These are phyloP conservation scores for Glaucopsyche alexis DNA, from an alignment of 2,888 invertebrate genomes.

Conservation along the genomic window DNA sequence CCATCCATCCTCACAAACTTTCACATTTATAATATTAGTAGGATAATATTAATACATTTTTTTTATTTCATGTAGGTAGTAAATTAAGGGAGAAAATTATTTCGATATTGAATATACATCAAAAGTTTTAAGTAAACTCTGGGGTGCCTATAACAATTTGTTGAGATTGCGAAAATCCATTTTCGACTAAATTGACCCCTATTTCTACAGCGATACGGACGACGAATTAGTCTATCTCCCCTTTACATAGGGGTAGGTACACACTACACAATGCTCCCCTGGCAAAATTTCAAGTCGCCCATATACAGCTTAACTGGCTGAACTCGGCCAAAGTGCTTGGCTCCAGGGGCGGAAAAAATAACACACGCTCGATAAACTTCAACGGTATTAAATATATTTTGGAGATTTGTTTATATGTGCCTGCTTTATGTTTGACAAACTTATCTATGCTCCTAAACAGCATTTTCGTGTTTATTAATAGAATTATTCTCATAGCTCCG, in stretches of 20 bases:
- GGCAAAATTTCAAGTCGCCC: slow-evolving; percentile 23
- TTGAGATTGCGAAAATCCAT: background rate
- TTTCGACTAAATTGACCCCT: background rate
- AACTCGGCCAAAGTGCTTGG: slow-evolving; percentile 12
- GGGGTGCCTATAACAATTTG: background rate
- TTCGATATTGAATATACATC: background rate
- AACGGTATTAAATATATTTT: background rate
- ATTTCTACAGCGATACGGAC: background rate
- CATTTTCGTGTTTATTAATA: too few relatives aligned
- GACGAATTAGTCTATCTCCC: background rate
- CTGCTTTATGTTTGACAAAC: background rate
- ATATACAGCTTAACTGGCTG: slow-evolving; percentile 17
- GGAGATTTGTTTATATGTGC: background rate
- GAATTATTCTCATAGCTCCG: too few relatives aligned
- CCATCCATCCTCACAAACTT: too few relatives aligned
- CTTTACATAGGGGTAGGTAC: background rate
- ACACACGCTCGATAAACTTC: background rate
- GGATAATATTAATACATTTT: too few relatives aligned
- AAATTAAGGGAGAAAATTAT: slow-evolving; percentile 1
- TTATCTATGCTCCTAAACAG: background rate
- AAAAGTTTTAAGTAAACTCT: slow-evolving; percentile 22
- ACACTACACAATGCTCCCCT: slow-evolving; percentile 3
- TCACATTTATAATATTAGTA: too few relatives aligned
- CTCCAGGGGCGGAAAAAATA: background rate
- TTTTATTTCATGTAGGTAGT: too few relatives aligned